Base-by-base conservation (phyloP, 2,113 vertebrate genomes). In the Mandrillus leucophaeus region DNA sequence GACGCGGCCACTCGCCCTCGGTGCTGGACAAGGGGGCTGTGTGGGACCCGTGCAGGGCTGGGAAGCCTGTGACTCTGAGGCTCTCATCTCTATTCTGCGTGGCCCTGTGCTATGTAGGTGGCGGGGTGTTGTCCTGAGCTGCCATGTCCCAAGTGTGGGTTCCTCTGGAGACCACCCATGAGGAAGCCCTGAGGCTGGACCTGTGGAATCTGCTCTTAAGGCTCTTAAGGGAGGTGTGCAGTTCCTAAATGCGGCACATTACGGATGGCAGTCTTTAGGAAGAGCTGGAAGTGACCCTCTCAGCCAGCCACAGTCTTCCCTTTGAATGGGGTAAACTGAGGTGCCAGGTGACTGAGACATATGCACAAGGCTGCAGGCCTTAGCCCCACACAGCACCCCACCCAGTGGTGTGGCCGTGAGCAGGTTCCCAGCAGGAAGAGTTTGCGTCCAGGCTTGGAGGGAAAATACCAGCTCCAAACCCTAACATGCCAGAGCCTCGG, bases 211-310 rank as follows among this genome's bases (percentile, higher is more conserved):
- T 81, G 5, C 35, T 70, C 45, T 72, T 73, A 7, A 35, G 55
- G 14, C 35, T 68, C 27, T 45, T 83, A 78, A 22, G 16, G 20
- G 90, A 70, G 43, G 6, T 75, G 48, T 61, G 1, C 1, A 35
- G 73, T 40, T 30, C 64, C 30, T 59, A 4, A 38, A 2, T 23
- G 0, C 13, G 30, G 57, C 0, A 0, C 18, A 0, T 61, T 23
- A 3, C 4, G 3, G 38, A 9, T 3, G 22, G 43, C 72, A 75
- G 50, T 18, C 52, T 90, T 40, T 22, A 23, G 50, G 43, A 61
- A 48, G 32, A 32, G 17, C 38, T 2, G 16, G 48, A 64, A 79
- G 76, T 64, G 8, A 2, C 48, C 23, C 38, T 64, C 20, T 66
- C 79, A 17, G 9, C 38, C 75, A 45, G 10, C 59, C 23, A 23